phyloP scores from a whole-genome alignment of 2,888 invertebrate species.

The Abrostola tripartita region DNA sequence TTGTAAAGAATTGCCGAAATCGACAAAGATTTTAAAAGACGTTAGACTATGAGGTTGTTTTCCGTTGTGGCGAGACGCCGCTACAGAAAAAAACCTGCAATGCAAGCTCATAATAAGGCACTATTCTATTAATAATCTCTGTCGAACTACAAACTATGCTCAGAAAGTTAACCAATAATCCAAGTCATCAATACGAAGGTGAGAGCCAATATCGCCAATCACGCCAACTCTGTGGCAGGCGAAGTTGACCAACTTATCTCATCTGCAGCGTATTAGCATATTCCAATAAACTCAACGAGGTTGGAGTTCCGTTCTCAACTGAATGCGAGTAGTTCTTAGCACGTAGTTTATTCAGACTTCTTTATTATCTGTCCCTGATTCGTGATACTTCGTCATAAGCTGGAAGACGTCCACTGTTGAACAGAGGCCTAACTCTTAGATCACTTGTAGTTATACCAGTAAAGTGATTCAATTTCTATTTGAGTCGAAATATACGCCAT shows the following conservation, averaged over 20 bases:
- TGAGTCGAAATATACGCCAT: too few relatives aligned
- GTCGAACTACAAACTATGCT: constrained; percentile 7
- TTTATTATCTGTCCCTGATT: constrained; percentile 20
- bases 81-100: too few relatives aligned
- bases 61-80: too few relatives aligned
- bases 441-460: not conserved
- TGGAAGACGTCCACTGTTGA: too few relatives aligned
- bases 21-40: too few relatives aligned
- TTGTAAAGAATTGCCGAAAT: too few relatives aligned
- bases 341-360: constrained; percentile 28
- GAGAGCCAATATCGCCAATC: constrained; percentile 31
- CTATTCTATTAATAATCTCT: not conserved
- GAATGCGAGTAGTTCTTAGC: constrained; percentile 34
- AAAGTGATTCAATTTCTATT: too few relatives aligned
- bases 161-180: constrained; percentile 21
- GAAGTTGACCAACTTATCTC: constrained; percentile 52
- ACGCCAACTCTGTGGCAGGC: constrained; percentile 18
- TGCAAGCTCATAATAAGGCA: too few relatives aligned
- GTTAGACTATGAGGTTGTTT: too few relatives aligned
- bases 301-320: constrained; percentile 28
- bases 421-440: too few relatives aligned
- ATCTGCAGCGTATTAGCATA: constrained; percentile 53
- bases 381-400: too few relatives aligned
- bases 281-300: constrained; percentile 49
- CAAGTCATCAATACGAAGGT: constrained; percentile 30